Evolutionary conservation across 2,888 invertebrate genomes (phyloP), one percentile per base, ranked within the genome.

Genomic region (Steinernema carpocapsae): DNA sequence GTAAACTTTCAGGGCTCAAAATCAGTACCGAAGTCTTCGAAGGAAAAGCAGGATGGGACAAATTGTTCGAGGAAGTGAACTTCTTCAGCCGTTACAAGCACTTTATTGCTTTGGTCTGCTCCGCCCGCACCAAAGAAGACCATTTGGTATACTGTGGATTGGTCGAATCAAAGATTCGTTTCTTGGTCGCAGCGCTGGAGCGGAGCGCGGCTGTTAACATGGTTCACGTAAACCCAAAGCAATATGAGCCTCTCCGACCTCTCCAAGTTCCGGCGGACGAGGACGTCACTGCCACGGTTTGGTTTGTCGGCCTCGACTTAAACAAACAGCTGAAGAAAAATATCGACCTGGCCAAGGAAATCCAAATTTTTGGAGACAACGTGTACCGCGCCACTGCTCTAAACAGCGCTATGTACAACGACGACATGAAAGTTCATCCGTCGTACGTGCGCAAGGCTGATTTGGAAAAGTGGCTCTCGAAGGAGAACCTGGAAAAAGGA

Each of bases 241-340:
- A 94, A 85, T 96, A 92, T 87, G 90, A 91, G 46, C 91, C 91
- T 73, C 85, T 87, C 17, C 74, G 74, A n/a, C 72, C 71, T 17
- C 43, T 72, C 72, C 52, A 75, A 71, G 78, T 81, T 45, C 75
- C 78, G 52, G 71, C 83, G 19, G 76, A 76, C 37, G 80, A 83
- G 17, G 64, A 64, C 10, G 7, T 26, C 19, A 64, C 64, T 14
- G 64, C 29, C 64, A 64, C 64, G 1, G 64, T 95, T 92, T 99
- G 99, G 99, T 97, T 97, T 89, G 95, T 99, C 85, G 99, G 99
- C 0, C 90, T 99, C 72, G 92, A 93, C 79, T 95, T 99, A 88
- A 92, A 93, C 84, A 94, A 94, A 89, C 93, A 93, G 88, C 90
- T 94, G 71, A 80, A 82, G 10, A 82, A 80, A 46, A 95, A 95